Percentiles rank a stretch among this genome's conserved stretches.
Conservation (phyloP, 2,797 vertebrate species). For the Gymnopithys bicolor region DNA sequence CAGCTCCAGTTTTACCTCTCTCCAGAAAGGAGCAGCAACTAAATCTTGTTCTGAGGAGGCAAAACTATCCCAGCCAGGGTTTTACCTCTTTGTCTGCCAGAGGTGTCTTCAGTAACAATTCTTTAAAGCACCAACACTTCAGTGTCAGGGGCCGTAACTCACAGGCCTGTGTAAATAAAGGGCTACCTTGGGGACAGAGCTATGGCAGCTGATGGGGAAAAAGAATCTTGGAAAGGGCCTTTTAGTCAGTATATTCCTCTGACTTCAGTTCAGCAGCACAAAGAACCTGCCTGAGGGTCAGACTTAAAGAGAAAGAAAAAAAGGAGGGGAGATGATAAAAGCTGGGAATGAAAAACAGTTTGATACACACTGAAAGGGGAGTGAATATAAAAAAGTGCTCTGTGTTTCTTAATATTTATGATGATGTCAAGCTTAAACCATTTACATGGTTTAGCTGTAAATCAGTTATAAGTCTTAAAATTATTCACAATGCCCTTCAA, state of each 20-base stretch:
- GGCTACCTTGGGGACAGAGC: background rate
- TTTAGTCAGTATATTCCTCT: background rate
- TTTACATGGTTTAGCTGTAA: background rate
- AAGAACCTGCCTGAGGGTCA: background rate
- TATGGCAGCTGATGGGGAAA: background rate
- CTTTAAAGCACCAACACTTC: background rate
- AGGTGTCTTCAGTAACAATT: background rate
- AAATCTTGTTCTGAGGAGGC: background rate
- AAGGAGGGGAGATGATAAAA: background rate
- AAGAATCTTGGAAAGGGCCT: background rate
- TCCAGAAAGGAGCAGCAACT: background rate
- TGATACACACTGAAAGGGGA: background rate
- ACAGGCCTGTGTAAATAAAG: background rate
- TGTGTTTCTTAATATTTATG: background rate
- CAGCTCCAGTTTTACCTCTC: background rate
- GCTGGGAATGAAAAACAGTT: background rate
- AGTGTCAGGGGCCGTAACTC: background rate
- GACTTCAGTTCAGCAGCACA: background rate
- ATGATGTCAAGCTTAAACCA: background rate
- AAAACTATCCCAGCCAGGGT: background rate
- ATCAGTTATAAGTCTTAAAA: background rate
- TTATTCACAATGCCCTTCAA: background rate
- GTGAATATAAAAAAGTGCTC: background rate
- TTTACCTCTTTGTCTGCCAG: background rate
- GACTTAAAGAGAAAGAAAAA: background rate